phyloP scores from a whole-genome alignment of 2,797 vertebrate genomes.

The Apogon talboti region DNA sequence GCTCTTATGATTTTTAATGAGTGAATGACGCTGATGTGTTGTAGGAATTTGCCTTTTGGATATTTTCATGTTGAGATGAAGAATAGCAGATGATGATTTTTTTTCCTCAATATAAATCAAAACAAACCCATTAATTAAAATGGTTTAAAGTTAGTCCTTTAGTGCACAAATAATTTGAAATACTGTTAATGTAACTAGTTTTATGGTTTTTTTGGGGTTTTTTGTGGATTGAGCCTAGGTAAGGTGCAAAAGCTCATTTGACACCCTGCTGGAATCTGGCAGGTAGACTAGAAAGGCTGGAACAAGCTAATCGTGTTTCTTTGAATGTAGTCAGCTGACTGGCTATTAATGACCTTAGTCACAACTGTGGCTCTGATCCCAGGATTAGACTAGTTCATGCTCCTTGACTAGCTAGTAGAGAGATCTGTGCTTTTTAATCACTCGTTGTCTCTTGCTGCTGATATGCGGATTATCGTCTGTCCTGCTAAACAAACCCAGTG shows the following conservation, averaged over 20 bases:
- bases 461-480: conserved; percentile 20
- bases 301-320: conserved; percentile 65
- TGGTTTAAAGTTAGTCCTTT: too few species aligned
- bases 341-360: conserved; percentile 69
- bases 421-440: conserved; percentile 41
- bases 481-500: conserved; percentile 3
- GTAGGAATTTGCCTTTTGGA: conserved; percentile 3
- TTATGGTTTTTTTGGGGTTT: neutral
- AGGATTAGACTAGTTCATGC: conserved; percentile 71
- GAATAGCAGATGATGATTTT: neutral
- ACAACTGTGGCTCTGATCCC: conserved; percentile 62
- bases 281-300: too few species aligned
- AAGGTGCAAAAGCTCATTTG: conserved; percentile 42
- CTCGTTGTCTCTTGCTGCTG: conserved; percentile 10
- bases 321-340: conserved; percentile 61
- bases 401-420: conserved; percentile 47
- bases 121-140: neutral
- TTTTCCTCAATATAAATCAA: neutral
- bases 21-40: conserved; percentile 2
- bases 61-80: neutral
- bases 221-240: conserved; percentile 23
- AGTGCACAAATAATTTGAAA: too few species aligned
- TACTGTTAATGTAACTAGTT: too few species aligned
- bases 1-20: conserved; percentile 5
- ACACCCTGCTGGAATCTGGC: conserved; percentile 37